Conservation (phyloP, 2,797 vertebrate genomes). For the Pseudocheirus occidentalis region DNA sequence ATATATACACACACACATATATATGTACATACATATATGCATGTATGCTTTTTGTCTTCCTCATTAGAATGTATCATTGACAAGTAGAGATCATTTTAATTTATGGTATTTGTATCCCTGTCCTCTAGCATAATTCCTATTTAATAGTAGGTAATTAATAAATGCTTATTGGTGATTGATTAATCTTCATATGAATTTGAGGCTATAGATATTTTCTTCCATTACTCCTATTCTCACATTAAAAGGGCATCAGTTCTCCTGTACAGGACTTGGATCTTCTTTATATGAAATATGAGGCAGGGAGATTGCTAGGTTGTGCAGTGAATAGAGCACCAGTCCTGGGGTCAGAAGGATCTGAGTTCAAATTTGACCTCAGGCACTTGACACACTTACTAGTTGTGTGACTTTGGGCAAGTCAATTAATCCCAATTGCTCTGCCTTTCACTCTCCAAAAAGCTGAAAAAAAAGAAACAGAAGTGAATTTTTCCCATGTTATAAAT, state of each 20-base stretch:
- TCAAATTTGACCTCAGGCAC: too few species aligned
- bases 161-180: background rate
- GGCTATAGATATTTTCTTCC: background rate
- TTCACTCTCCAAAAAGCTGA: too few species aligned
- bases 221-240: background rate
- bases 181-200: background rate
- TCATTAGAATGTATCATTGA: background rate
- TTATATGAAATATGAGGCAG: background rate
- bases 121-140: too few species aligned
- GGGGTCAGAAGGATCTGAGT: too few species aligned
- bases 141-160: background rate
- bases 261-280: background rate
- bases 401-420: too few species aligned
- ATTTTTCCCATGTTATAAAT: background rate
- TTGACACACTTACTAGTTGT: too few species aligned
- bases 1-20: too few species aligned
- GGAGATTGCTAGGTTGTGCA: too few species aligned
- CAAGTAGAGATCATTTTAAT: background rate
- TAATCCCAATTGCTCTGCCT: too few species aligned
- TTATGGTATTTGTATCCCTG: too few species aligned
- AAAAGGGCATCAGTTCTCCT: background rate
- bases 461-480: background rate
- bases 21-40: too few species aligned
- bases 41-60: background rate
- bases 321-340: too few species aligned